A percentile compares a stretch with the other conserved stretches of the same genome.
Evolutionary conservation across 53 echinoderm and acorn worm species (phyloP).

Genomic region (Stichopus horrens): DNA sequence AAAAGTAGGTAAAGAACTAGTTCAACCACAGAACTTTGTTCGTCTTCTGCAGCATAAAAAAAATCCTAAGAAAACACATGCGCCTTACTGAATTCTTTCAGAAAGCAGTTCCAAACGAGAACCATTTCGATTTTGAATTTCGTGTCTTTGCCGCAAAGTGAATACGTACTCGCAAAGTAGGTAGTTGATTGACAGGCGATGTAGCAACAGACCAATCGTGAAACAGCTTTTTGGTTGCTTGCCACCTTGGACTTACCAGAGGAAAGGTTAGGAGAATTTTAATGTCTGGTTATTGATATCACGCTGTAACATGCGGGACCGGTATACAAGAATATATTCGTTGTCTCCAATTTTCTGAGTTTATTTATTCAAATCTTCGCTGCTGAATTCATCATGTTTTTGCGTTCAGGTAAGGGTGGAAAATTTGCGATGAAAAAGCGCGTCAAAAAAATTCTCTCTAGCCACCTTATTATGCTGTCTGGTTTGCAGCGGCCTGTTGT

Average conservation of each 20-base stretch:
- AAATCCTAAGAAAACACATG: no score
- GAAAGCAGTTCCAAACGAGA: no score
- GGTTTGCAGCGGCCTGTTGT: background rate
- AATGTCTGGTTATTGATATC: conserved; percentile 16
- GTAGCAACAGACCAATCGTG: conserved; percentile 30
- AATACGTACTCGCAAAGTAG: conserved; percentile 3
- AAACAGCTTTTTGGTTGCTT: conserved; percentile 32
- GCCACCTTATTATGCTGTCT: conserved; percentile 47
- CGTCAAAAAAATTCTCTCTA: conserved; percentile 45
- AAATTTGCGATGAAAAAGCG: background rate
- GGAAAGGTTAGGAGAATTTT: conserved; percentile 42
- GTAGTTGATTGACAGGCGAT: conserved; percentile 27
- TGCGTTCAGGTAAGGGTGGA: background rate
- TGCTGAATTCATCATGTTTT: background rate
- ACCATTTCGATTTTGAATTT: conserved; percentile 15
- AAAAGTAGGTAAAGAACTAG: no score
- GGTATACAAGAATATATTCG: background rate
- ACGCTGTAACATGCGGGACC: background rate
- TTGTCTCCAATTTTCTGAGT: background rate
- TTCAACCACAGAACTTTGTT: no score
- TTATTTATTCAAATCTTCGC: background rate
- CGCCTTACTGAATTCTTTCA: no score
- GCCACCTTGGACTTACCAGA: conserved; percentile 27
- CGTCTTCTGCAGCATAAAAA: no score
- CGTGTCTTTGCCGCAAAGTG: conserved; percentile 22